phyloP scores from a whole-genome alignment of 2,113 vertebrate genomes.

The Kryptolebias marmoratus region DNA sequence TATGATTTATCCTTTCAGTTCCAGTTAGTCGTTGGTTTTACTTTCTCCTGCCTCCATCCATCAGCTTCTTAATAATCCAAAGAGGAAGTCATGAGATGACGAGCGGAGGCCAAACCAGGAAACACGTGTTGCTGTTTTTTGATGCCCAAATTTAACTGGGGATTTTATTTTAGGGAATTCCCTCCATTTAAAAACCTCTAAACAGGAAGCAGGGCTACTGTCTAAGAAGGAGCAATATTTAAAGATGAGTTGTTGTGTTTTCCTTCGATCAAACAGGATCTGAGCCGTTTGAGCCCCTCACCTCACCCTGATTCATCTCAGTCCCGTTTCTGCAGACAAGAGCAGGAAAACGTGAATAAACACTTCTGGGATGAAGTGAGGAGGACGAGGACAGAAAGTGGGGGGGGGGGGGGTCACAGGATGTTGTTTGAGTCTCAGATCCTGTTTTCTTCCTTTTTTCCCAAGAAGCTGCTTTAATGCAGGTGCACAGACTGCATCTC shows the following conservation, averaged over 20 bases:
- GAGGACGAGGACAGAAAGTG: background rate
- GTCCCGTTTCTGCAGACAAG: slow-evolving; percentile 26
- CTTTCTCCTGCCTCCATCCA: background rate
- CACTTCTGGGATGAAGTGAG: slow-evolving; percentile 26
- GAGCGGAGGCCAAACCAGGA: background rate
- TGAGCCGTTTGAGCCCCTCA: background rate
- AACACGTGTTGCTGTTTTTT: background rate
- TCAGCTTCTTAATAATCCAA: background rate
- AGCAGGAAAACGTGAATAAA: slow-evolving; percentile 66
- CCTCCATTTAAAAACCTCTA: slow-evolving; percentile 24
- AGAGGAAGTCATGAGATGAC: background rate
- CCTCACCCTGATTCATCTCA: slow-evolving; percentile 53
- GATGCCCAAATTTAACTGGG: slow-evolving; percentile 2
- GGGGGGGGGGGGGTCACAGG: slow-evolving; percentile 45
- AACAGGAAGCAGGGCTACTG: background rate
- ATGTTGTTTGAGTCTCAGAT: slow-evolving; percentile 79
- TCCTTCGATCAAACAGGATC: slow-evolving; percentile 33
- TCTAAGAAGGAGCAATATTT: background rate
- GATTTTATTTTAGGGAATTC: background rate
- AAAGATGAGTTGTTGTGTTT: background rate
- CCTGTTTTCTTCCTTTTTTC: slow-evolving; percentile 80
- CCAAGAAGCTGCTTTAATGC: slow-evolving; percentile 57
- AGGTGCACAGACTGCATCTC: slow-evolving; percentile 64
- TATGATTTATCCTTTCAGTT: background rate
- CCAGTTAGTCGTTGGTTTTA: background rate